These are phyloP conservation scores for Poeciliopsis turrubarensis DNA, from an alignment of 2,113 vertebrate species.

Conservation along the genomic window DNA sequence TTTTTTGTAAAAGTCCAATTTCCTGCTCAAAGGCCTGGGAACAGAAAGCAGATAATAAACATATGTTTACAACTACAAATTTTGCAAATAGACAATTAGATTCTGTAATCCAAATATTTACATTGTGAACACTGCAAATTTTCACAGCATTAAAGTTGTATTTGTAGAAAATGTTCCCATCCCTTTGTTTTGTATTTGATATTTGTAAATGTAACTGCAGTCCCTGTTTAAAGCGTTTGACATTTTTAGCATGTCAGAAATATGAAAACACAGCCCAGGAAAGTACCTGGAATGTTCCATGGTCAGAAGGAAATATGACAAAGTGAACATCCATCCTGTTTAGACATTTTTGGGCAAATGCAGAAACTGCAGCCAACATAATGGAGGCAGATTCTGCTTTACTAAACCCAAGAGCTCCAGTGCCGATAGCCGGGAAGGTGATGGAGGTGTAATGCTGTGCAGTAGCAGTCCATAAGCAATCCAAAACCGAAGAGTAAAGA, in stretches of 20 bases:
- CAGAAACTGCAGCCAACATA: slow-evolving; percentile 71
- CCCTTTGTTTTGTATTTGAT: too few relatives aligned
- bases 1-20: background rate
- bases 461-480: slow-evolving; percentile 47
- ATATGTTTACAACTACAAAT: background rate
- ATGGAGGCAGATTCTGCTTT: slow-evolving; percentile 52
- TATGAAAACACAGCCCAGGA: slow-evolving; percentile 17
- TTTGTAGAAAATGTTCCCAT: too few relatives aligned
- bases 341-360: slow-evolving; percentile 43
- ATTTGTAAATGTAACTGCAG: too few relatives aligned
- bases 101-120: too few relatives aligned
- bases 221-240: too few relatives aligned
- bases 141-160: too few relatives aligned
- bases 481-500: slow-evolving; percentile 38
- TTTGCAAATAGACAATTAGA: background rate
- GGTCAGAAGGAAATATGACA: slow-evolving; percentile 75
- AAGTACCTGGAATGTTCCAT: slow-evolving; percentile 63
- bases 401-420: slow-evolving; percentile 37
- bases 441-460: slow-evolving; percentile 37
- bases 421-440: slow-evolving; percentile 83
- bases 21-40: slow-evolving; percentile 69
- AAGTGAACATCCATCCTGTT: slow-evolving; percentile 70
- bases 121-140: background rate
- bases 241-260: background rate
- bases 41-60: background rate